Evolutionary conservation across 2,888 invertebrate genomes (phyloP).

Genomic region (Sepioteuthis lessoniana): DNA sequence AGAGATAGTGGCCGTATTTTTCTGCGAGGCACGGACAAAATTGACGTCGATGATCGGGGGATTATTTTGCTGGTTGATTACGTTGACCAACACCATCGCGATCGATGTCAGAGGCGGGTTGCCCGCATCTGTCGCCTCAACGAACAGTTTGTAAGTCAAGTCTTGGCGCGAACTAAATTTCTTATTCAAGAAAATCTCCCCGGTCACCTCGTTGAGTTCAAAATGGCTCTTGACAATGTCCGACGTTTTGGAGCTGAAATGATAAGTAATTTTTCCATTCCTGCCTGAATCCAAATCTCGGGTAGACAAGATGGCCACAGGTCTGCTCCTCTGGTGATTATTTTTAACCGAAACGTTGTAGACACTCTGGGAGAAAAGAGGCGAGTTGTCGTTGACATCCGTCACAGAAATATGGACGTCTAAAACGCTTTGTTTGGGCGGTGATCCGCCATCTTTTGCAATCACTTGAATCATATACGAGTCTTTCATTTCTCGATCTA

Average conservation of each 20-base stretch:
- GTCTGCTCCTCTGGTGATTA: background rate
- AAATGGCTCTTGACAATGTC: background rate
- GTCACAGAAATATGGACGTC: background rate
- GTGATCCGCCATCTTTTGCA: background rate
- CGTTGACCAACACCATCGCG: background rate
- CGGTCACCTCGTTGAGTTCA: background rate
- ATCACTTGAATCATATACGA: background rate
- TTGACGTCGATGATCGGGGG: background rate
- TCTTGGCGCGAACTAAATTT: background rate
- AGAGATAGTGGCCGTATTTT: background rate
- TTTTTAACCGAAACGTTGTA: background rate
- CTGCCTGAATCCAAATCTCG: background rate
- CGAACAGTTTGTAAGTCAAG: background rate
- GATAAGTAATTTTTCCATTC: background rate
- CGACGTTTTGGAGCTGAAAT: background rate
- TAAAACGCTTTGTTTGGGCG: background rate
- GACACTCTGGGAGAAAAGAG: background rate
- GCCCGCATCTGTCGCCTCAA: background rate
- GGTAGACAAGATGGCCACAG: background rate
- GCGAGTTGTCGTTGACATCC: conserved; percentile 11
- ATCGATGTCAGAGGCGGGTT: background rate
- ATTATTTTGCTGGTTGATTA: background rate
- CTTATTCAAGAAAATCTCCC: conserved; percentile 9
- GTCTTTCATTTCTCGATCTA: background rate
- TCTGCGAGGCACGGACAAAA: background rate